These are phyloP conservation scores for Andrena trimmerana DNA, from an alignment of 2,888 invertebrate species.

Conservation along the genomic window DNA sequence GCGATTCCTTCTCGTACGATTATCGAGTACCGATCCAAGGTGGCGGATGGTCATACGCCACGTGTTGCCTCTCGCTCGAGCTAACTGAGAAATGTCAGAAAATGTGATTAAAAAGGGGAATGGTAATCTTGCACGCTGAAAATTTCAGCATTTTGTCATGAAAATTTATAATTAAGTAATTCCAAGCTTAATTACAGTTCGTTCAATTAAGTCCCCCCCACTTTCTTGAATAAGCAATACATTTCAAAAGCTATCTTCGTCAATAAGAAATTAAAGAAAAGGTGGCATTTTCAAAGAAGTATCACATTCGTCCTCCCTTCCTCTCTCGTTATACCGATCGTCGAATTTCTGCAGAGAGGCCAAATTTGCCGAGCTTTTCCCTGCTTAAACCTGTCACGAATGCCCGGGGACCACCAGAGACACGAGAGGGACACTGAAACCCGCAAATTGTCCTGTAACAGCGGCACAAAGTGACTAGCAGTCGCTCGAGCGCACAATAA, in stretches of 20 bases:
- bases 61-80: not conserved
- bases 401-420: slow-evolving; percentile 46
- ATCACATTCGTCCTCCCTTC: too few species aligned
- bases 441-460: slow-evolving; percentile 76
- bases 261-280: too few species aligned
- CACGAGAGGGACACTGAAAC: slow-evolving; percentile 23
- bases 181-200: too few species aligned
- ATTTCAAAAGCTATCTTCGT: too few species aligned
- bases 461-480: slow-evolving; percentile 68
- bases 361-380: slow-evolving; percentile 22
- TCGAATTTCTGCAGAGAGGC: not conserved
- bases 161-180: too few species aligned
- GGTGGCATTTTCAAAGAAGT: too few species aligned
- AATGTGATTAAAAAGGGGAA: too few species aligned
- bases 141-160: too few species aligned
- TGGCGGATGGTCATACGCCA: slow-evolving; percentile 11
- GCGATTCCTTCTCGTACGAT: slow-evolving; percentile 36
- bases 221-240: too few species aligned
- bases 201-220: too few species aligned
- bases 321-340: not conserved
- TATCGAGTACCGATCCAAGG: slow-evolving; percentile 12
- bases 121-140: too few species aligned
- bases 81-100: not conserved
- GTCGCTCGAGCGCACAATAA: slow-evolving; percentile 54
- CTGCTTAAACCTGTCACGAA: slow-evolving; percentile 3